phyloP scores from a whole-genome alignment of 2,797 vertebrate genomes.

The Aulostomus chinensis region DNA sequence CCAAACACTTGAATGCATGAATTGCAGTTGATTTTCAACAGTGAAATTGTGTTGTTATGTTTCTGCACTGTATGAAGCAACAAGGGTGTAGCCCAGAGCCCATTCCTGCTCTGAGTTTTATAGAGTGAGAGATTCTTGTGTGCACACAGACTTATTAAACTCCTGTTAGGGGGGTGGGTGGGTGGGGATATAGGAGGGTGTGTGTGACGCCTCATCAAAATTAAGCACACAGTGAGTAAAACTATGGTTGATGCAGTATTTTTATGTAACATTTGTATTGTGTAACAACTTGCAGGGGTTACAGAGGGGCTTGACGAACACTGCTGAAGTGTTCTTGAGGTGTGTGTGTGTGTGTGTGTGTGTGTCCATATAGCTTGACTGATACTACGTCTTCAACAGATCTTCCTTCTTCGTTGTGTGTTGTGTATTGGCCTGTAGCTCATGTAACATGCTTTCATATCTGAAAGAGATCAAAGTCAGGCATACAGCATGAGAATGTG shows the following conservation, averaged over 20 bases:
- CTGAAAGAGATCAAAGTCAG: slow-evolving; percentile 22
- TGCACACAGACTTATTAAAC: slow-evolving; percentile 37
- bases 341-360: too few species aligned
- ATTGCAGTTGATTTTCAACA: too few species aligned
- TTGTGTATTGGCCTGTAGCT: slow-evolving; percentile 9
- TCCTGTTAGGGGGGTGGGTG: slow-evolving; percentile 21
- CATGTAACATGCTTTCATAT: slow-evolving; percentile 6
- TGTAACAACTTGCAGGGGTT: too few species aligned
- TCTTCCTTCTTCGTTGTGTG: slow-evolving; percentile 9
- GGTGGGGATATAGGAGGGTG: neutral
- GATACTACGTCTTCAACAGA: slow-evolving; percentile 2
- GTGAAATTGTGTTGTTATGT: too few species aligned
- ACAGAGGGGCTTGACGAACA: too few species aligned
- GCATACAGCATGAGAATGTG: neutral
- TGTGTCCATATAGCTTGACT: too few species aligned
- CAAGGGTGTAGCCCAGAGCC: slow-evolving; percentile 43
- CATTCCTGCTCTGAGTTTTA: slow-evolving; percentile 32
- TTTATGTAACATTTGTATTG: slow-evolving; percentile 30
- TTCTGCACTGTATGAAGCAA: slow-evolving; percentile 36
- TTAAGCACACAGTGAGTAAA: slow-evolving; percentile 56
- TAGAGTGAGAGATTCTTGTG: slow-evolving; percentile 39
- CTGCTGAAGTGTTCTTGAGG: too few species aligned
- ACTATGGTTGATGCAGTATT: slow-evolving; percentile 11
- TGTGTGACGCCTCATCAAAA: slow-evolving; percentile 37
- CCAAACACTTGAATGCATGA: too few species aligned